Conservation (phyloP, 2,888 invertebrate species). For the Nemurella pictetii region DNA sequence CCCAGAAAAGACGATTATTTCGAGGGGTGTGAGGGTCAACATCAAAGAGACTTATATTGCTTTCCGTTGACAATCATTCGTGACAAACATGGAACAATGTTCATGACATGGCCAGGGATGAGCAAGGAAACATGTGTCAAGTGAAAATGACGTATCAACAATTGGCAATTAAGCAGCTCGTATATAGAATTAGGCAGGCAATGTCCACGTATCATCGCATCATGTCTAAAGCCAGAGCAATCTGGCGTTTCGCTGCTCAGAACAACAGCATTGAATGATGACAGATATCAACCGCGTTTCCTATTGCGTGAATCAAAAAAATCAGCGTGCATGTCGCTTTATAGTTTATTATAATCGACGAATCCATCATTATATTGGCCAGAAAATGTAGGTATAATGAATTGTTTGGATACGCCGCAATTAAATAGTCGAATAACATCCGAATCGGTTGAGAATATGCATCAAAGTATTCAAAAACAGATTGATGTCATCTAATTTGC, state of each 20-base stretch:
- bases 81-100: not conserved
- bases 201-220: not conserved
- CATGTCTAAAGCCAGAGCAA: too few relatives aligned
- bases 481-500: not conserved
- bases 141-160: not conserved
- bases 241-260: too few relatives aligned
- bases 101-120: not conserved
- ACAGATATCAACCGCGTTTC: not conserved
- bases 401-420: not conserved
- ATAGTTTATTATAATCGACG: not conserved
- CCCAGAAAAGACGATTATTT: not conserved
- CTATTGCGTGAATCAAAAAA: not conserved
- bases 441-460: not conserved
- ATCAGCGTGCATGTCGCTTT: not conserved
- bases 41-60: not conserved
- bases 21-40: not conserved
- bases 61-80: not conserved
- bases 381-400: not conserved
- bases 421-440: not conserved
- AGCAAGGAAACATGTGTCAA: not conserved
- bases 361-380: not conserved
- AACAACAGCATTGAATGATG: too few relatives aligned
- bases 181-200: not conserved
- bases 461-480: not conserved
- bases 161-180: not conserved